Conservation (phyloP, 1,140 invertebrate species). For the Grapholita molesta region DNA sequence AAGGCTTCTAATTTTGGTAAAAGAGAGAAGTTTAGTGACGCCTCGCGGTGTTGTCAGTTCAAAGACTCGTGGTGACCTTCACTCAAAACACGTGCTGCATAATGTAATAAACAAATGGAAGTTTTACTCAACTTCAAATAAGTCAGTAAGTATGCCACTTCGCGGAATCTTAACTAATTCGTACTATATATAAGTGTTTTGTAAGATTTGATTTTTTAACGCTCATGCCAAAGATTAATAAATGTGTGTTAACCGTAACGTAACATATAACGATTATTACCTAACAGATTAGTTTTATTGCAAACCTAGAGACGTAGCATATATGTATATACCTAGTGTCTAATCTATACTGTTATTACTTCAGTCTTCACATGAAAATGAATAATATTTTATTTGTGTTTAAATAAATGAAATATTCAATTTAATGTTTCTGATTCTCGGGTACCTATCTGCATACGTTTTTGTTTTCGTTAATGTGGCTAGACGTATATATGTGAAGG, state of each 20-base stretch:
- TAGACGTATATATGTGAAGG: too few species aligned
- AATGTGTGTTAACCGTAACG: background rate
- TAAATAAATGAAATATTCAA: background rate
- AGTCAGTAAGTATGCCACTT: conserved; percentile 4
- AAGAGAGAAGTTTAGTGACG: too few species aligned
- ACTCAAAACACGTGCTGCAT: background rate
- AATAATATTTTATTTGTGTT: background rate
- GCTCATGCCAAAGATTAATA: conserved; percentile 15
- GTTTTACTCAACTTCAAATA: conserved; percentile 5
- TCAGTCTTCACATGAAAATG: background rate
- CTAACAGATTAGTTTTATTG: background rate
- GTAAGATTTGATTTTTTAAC: conserved; percentile 14
- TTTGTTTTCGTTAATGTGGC: too few species aligned
- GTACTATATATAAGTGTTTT: conserved; percentile 10
- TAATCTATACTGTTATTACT: background rate
- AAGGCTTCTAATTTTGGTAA: too few species aligned
- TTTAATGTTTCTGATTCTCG: background rate
- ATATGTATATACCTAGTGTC: too few species aligned
- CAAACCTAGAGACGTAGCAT: background rate
- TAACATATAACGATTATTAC: conserved; percentile 6
- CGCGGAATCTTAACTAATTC: conserved; percentile 9
- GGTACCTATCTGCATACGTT: background rate
- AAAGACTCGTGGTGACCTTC: conserved; percentile 2
- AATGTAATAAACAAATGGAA: background rate
- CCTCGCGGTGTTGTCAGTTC: background rate